Conservation (phyloP, 2,888 invertebrate species). For the Sthenelais limicola region DNA sequence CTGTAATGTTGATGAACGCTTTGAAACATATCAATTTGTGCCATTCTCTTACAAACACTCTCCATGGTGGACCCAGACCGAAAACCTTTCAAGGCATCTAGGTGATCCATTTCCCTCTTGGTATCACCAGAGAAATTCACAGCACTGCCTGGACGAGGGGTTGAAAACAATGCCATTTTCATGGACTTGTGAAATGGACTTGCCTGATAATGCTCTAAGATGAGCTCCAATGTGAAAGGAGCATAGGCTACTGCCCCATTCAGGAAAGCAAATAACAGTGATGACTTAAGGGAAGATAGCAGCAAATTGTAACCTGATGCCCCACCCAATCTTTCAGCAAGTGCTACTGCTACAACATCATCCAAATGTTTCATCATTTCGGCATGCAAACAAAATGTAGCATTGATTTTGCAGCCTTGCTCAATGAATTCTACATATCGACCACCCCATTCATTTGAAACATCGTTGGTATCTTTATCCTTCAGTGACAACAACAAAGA, state of each 20-base stretch:
- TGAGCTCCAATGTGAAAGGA: conserved; percentile 42
- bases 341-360: conserved; percentile 45
- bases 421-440: neutral
- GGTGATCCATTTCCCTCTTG: conserved; percentile 49
- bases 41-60: conserved; percentile 45
- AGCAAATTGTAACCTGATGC: conserved; percentile 47
- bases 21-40: conserved; percentile 42
- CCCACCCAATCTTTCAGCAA: conserved; percentile 50
- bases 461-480: neutral
- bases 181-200: conserved; percentile 45
- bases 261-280: conserved; percentile 49
- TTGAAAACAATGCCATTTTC: conserved; percentile 46
- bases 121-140: conserved; percentile 48
- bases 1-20: neutral
- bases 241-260: conserved; percentile 51
- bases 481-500: neutral
- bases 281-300: conserved; percentile 47
- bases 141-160: conserved; percentile 42
- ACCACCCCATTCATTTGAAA: neutral
- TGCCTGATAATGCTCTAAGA: conserved; percentile 43
- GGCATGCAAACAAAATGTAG: conserved; percentile 46
- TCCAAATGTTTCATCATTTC: conserved; percentile 51
- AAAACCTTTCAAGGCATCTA: conserved; percentile 48
- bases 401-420: neutral
- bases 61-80: conserved; percentile 45